Evolutionary conservation across 2,888 invertebrate species (phyloP).

Genomic region (Ommatoiulus sabulosus): DNA sequence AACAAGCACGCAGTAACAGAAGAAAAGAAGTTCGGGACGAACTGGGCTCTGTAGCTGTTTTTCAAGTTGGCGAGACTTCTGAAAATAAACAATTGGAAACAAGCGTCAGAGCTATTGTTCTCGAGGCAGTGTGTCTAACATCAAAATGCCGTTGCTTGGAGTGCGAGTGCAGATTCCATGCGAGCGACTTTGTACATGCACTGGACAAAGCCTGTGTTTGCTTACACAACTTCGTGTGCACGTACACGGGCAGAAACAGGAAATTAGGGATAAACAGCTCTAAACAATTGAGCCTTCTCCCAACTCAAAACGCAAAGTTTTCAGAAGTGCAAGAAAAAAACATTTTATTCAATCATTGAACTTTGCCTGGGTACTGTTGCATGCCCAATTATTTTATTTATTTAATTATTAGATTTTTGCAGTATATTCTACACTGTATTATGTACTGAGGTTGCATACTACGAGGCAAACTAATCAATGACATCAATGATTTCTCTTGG

Average conservation of each 20-base stretch:
- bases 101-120: slow-evolving; percentile 24
- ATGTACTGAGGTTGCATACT: too few relatives aligned
- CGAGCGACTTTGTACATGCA: not conserved
- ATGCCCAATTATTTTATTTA: not conserved
- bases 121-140: slow-evolving; percentile 4
- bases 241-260: not conserved
- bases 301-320: not conserved
- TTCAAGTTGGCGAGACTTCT: not conserved
- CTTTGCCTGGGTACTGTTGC: not conserved
- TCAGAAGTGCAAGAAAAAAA: not conserved
- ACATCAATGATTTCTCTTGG: too few relatives aligned
- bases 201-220: slow-evolving; percentile 7
- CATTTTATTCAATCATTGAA: not conserved
- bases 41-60: slow-evolving; percentile 11
- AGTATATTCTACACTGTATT: too few relatives aligned
- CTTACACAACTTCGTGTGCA: not conserved
- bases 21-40: not conserved
- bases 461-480: too few relatives aligned
- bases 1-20: slow-evolving; percentile 1
- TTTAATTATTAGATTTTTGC: too few relatives aligned
- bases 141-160: not conserved
- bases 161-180: not conserved
- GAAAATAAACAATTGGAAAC: slow-evolving; percentile 32
- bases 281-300: not conserved
- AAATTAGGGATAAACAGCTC: not conserved